Evolutionary conservation across 2,888 invertebrate species (phyloP), one percentile per base, ranked within the genome.

Genomic region (Eupeodes latifasciatus): DNA sequence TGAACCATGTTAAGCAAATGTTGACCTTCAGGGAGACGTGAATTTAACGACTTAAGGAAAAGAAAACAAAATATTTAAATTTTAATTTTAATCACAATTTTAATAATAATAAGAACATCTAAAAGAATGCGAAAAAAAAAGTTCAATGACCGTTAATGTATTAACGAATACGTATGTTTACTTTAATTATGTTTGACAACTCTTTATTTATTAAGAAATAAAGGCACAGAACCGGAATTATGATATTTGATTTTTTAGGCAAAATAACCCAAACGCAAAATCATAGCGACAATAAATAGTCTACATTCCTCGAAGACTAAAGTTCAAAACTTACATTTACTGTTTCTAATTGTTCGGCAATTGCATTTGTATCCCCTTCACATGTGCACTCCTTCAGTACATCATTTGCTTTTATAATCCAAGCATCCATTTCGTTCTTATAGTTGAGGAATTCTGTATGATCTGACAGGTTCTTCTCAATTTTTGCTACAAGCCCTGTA

Each of bases 371-470:
- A 91, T 98, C 97, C 6, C 98, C 98, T 66, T 96, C 96, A 57
- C 97, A 97, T 81, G 96, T 95, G 90, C 98, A 98, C 89, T 97
- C 96, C 91, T 97, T 96, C 0, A 99, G 95, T 5, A 96, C 96
- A 47, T 97, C 96, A 90, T 97, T 96, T 44, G 97, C 97, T 53
- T 96, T 95, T 80, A 96, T 95, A 40, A 98, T 94, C 98, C 98
- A 99, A 83, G 96, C 95, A 89, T 97, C 96, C 90, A 98, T 95
- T 91, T 97, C 96, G 85, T 96, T 95, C 91, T 98, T 97, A 19
- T 97, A 97, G 91, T 97, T 97, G 9, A 97, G 95, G 93, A 98
- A 98, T 92, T 98, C 98, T 0, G 97, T 97, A 91, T 98, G 98
- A 92, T 98, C 98, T 0, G 97, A 97, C 0, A 98, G 94, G 93